A percentile compares a stretch with the other conserved stretches of the same genome.
phyloP scores from a whole-genome alignment of 1,140 invertebrate species.

The Euborellia annulipes region DNA sequence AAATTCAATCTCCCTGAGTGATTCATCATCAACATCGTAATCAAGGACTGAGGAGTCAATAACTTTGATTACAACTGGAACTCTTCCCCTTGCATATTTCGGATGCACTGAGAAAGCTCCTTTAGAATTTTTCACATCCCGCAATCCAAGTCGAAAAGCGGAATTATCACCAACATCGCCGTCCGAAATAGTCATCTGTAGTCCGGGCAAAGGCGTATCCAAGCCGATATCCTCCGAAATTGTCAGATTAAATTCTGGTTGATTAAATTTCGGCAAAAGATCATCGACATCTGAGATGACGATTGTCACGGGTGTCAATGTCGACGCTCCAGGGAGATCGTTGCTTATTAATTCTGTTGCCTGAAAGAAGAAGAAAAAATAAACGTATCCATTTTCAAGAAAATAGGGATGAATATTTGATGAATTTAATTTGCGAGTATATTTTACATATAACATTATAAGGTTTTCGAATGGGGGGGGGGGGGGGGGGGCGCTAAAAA shows the following conservation, averaged over 20 bases:
- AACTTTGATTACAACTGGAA: conserved; percentile 56
- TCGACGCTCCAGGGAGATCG: conserved; percentile 46
- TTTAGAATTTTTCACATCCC: conserved; percentile 40
- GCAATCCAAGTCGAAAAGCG: conserved; percentile 45
- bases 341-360: conserved; percentile 59
- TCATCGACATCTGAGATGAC: conserved; percentile 74
- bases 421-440: too few relatives aligned
- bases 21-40: conserved; percentile 46
- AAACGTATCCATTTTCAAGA: too few relatives aligned
- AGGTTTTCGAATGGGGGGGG: too few relatives aligned
- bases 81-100: conserved; percentile 46
- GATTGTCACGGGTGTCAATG: conserved; percentile 52
- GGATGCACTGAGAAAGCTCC: conserved; percentile 49
- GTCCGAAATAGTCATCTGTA: conserved; percentile 60
- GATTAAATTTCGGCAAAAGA: conserved; percentile 59
- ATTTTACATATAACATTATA: too few relatives aligned
- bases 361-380: too few relatives aligned
- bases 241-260: conserved; percentile 44
- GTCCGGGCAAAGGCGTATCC: conserved; percentile 33
- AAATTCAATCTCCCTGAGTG: conserved; percentile 44
- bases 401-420: too few relatives aligned
- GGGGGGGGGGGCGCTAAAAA: too few relatives aligned
- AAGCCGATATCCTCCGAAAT: conserved; percentile 57
- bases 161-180: conserved; percentile 59
- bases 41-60: conserved; percentile 45